Conservation (phyloP, 2,888 invertebrate genomes). For the Lottia scabra region DNA sequence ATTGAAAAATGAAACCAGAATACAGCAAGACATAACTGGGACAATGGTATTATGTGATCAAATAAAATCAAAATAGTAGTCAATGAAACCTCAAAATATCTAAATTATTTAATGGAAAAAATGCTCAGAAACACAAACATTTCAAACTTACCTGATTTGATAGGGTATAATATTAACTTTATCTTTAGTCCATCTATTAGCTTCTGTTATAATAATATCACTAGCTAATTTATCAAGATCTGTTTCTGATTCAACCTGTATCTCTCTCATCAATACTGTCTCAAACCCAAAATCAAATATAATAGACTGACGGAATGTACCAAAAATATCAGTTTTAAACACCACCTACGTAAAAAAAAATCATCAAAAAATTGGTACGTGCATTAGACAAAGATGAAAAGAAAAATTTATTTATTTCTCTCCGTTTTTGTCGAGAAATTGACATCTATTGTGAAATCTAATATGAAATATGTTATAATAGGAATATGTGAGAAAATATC, state of each 20-base stretch:
- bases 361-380: neutral
- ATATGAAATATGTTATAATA: no score
- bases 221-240: conserved; percentile 73
- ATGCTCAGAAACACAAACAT: no score
- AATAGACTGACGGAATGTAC: conserved; percentile 82
- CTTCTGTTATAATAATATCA: conserved; percentile 59
- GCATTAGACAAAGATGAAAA: neutral
- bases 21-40: no score
- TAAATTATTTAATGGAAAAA: no score
- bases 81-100: no score
- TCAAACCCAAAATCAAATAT: conserved; percentile 79
- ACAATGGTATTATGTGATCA: no score
- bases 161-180: conserved; percentile 73
- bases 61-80: no score
- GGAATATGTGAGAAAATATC: no score
- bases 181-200: conserved; percentile 74
- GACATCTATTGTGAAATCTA: no score
- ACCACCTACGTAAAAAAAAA: conserved; percentile 67
- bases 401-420: neutral
- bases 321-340: conserved; percentile 80
- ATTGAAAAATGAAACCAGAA: no score
- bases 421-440: neutral
- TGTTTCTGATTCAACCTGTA: conserved; percentile 83
- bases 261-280: conserved; percentile 70
- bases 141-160: conserved; percentile 53